Evolutionary conservation across 2,797 vertebrate genomes (phyloP).

Genomic region (Trachurus trachurus): DNA sequence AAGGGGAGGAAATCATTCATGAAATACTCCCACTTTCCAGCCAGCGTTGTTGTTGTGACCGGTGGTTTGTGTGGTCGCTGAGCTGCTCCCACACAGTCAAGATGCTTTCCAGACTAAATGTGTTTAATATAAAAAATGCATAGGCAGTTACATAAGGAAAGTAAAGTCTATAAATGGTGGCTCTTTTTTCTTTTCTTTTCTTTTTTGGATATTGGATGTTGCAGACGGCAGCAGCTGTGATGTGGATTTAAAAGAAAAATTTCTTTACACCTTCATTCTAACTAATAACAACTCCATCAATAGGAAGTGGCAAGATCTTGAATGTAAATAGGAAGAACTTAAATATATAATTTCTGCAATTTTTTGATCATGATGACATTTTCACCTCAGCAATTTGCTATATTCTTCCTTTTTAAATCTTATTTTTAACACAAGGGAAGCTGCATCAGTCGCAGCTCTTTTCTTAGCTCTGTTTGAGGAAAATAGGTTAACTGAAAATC

Average conservation of each 20-base stretch:
- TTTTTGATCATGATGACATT: not conserved
- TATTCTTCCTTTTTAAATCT: not conserved
- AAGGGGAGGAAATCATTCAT: slow-evolving; percentile 12
- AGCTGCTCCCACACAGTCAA: slow-evolving; percentile 1
- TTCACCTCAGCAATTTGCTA: not conserved
- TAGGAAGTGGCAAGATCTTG: not conserved
- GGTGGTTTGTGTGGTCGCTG: slow-evolving; percentile 3
- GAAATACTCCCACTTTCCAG: slow-evolving; percentile 1
- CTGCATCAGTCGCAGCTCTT: not conserved
- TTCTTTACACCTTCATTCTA: not conserved
- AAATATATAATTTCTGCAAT: not conserved
- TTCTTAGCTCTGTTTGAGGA: not conserved
- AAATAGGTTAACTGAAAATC: not conserved
- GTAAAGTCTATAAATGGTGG: slow-evolving; percentile 1
- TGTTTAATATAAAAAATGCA: slow-evolving; percentile 42
- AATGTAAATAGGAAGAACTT: not conserved
- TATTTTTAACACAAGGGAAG: not conserved
- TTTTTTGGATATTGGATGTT: not conserved
- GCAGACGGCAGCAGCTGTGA: not conserved
- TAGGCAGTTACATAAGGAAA: slow-evolving; percentile 20
- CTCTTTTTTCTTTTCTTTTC: not conserved
- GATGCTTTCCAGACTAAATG: slow-evolving; percentile 6
- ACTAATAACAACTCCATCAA: not conserved
- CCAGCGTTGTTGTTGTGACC: not conserved
- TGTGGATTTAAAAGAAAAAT: slow-evolving; percentile 12